A percentile compares a stretch with the other conserved stretches of the same genome.
phyloP scores from a whole-genome alignment of 2,797 vertebrate genomes.

The Hemitrygon akajei region DNA sequence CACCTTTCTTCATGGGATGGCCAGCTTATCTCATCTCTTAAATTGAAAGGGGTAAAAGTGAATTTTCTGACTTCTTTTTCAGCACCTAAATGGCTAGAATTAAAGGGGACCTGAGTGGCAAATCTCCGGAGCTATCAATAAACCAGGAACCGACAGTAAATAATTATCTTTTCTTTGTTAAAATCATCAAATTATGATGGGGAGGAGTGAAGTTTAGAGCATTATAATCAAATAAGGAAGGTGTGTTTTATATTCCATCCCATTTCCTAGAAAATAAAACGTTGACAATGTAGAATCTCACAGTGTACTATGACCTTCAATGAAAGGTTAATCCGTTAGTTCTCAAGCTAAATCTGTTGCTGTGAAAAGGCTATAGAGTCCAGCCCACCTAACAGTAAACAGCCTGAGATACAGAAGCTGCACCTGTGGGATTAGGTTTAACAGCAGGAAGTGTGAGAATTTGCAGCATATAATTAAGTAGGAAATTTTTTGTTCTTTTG shows the following conservation, averaged over 20 bases:
- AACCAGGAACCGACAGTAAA: background rate
- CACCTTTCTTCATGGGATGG: background rate
- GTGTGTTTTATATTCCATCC: slow-evolving; percentile 43
- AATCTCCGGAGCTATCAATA: background rate
- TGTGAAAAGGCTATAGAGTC: slow-evolving; percentile 47
- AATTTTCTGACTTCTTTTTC: background rate
- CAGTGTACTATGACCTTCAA: slow-evolving; percentile 52
- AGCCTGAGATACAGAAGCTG: slow-evolving; percentile 48
- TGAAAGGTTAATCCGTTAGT: slow-evolving; percentile 53
- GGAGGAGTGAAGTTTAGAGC: slow-evolving; percentile 58
- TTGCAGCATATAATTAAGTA: slow-evolving; percentile 73
- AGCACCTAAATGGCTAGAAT: background rate
- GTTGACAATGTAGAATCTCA: slow-evolving; percentile 44
- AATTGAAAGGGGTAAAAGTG: background rate
- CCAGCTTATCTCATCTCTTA: background rate
- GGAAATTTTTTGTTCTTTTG: slow-evolving; percentile 59
- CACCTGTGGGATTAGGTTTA: slow-evolving; percentile 70
- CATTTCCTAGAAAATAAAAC: slow-evolving; percentile 43
- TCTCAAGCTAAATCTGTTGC: slow-evolving; percentile 55
- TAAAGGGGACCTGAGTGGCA: background rate
- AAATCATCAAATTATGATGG: slow-evolving; percentile 47
- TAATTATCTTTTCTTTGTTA: background rate
- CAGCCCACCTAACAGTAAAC: slow-evolving; percentile 53
- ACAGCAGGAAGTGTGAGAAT: slow-evolving; percentile 67
- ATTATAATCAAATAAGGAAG: slow-evolving; percentile 44